Evolutionary conservation across 2,888 invertebrate genomes (phyloP).

Genomic region (Serripes groenlandicus): DNA sequence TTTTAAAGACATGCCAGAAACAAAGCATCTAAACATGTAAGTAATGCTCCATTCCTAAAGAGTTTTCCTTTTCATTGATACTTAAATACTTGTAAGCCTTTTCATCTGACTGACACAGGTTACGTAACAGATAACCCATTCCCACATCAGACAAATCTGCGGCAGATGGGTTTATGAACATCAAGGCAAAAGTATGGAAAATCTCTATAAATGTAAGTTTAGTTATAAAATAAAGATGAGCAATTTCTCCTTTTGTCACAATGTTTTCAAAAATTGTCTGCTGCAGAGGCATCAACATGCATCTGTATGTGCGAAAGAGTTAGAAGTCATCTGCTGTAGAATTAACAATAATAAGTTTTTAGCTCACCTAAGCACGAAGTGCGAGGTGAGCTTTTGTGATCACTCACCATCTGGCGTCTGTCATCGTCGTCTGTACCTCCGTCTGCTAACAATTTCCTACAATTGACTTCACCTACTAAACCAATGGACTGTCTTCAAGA

Average conservation of each 20-base stretch:
- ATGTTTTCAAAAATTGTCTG: background rate
- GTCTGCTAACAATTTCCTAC: too few relatives aligned
- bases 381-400: too few relatives aligned
- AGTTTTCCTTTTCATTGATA: background rate
- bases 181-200: background rate
- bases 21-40: constrained; percentile 79
- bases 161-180: background rate
- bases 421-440: too few relatives aligned
- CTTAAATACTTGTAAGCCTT: background rate
- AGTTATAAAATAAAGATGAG: background rate
- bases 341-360: too few relatives aligned
- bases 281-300: background rate
- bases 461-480: too few relatives aligned
- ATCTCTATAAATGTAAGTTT: too few relatives aligned
- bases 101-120: too few relatives aligned
- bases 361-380: too few relatives aligned
- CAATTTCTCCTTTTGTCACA: background rate
- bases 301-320: background rate
- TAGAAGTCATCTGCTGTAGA: background rate
- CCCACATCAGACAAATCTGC: background rate
- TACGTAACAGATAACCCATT: too few relatives aligned
- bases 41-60: background rate
- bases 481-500: too few relatives aligned
- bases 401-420: too few relatives aligned
- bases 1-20: constrained; percentile 78